These are phyloP conservation scores for Sebastes dallii DNA, from an alignment of 2,797 vertebrate genomes.

Conservation along the genomic window DNA sequence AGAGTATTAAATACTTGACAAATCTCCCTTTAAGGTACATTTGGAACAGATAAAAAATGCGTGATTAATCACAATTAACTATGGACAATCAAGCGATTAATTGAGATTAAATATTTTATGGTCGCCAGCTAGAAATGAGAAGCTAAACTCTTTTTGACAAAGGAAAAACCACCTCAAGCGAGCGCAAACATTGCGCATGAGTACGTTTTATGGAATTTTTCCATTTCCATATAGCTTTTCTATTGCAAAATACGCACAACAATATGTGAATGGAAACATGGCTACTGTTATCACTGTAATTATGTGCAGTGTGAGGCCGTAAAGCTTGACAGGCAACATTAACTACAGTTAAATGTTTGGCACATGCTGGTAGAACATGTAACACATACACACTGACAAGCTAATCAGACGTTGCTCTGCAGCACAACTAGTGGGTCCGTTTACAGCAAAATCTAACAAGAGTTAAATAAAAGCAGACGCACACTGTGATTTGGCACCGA, in stretches of 20 bases:
- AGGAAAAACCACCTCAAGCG: too few species aligned
- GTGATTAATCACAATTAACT: too few species aligned
- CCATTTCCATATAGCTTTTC: too few species aligned
- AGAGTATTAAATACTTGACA: too few species aligned
- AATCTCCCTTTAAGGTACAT: too few species aligned
- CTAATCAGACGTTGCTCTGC: neutral
- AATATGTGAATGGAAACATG: too few species aligned
- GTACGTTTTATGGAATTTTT: too few species aligned
- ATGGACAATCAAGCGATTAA: too few species aligned
- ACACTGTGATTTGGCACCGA: conserved; percentile 24
- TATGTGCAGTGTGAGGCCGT: neutral
- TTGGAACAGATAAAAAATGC: too few species aligned
- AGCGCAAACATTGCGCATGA: too few species aligned
- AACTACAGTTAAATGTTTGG: neutral
- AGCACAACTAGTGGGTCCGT: neutral
- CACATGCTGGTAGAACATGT: neutral
- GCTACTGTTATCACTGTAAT: neutral
- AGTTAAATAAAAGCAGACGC: conserved; percentile 19
- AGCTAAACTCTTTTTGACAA: neutral
- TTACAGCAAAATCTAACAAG: neutral
- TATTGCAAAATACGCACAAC: too few species aligned
- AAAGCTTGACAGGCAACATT: neutral
- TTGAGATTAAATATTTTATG: too few species aligned
- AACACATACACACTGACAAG: neutral
- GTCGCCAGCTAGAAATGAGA: neutral